phyloP scores from a whole-genome alignment of 2,888 invertebrate species.

The Cephus spinipes region DNA sequence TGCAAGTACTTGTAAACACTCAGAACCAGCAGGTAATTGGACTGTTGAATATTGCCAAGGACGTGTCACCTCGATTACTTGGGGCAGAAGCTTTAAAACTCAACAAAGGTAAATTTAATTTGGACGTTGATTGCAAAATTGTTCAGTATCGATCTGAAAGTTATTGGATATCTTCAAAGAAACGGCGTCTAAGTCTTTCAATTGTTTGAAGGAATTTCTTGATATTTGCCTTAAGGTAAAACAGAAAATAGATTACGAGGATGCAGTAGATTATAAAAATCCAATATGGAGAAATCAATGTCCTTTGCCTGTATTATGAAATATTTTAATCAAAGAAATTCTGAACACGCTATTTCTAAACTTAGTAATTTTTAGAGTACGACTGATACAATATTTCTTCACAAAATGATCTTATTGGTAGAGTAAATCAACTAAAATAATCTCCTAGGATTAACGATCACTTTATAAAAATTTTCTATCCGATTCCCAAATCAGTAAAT shows the following conservation, averaged over 20 bases:
- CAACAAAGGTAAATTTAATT: constrained; percentile 65
- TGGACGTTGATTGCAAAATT: constrained; percentile 49
- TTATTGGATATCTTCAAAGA: not conserved
- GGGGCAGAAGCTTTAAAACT: constrained; percentile 74
- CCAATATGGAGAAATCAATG: not conserved
- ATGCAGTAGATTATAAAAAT: not conserved
- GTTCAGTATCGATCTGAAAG: not conserved
- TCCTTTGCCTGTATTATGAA: not conserved
- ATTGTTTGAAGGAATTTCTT: not conserved
- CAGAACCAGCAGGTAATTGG: constrained; percentile 78
- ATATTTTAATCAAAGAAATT: not conserved
- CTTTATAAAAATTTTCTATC: not conserved
- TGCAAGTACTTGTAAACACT: constrained; percentile 75
- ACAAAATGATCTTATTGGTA: not conserved
- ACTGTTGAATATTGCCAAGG: constrained; percentile 72
- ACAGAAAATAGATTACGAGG: not conserved
- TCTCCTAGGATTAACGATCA: not conserved
- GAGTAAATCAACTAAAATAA: not conserved
- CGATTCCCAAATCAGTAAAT: not conserved
- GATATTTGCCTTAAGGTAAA: constrained; percentile 20
- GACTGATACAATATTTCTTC: not conserved
- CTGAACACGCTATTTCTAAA: not conserved
- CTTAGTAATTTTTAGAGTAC: not conserved
- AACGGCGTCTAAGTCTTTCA: not conserved
- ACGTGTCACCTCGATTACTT: constrained; percentile 72